Conservation (phyloP, 2,888 invertebrate genomes). For the Calephelis perditalis region DNA sequence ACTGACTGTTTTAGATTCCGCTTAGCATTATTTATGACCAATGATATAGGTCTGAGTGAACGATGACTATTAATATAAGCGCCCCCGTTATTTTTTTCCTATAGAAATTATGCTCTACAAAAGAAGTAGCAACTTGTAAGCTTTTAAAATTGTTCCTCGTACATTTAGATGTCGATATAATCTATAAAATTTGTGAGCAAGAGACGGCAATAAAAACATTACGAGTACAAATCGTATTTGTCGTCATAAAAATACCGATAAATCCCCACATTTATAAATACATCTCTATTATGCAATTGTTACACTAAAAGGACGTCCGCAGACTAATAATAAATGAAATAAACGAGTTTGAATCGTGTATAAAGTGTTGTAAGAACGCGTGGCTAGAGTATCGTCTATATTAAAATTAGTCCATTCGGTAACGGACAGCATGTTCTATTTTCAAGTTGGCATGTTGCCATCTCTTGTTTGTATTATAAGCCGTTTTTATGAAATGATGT, state of each 20-base stretch:
- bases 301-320: constrained; percentile 17
- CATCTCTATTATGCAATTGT: constrained; percentile 19
- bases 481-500: constrained; percentile 77
- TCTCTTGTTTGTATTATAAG: constrained; percentile 77
- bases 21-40: too few relatives aligned
- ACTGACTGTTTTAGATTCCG: too few relatives aligned
- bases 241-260: background rate
- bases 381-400: constrained; percentile 46
- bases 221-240: background rate
- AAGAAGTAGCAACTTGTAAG: too few relatives aligned
- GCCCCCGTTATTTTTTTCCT: too few relatives aligned
- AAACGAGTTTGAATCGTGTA: constrained; percentile 43
- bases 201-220: background rate
- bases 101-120: too few relatives aligned
- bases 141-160: background rate
- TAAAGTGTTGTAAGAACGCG: constrained; percentile 50
- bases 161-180: constrained; percentile 5
- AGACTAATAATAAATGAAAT: constrained; percentile 31
- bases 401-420: constrained; percentile 73
- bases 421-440: constrained; percentile 71
- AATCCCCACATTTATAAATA: constrained; percentile 3
- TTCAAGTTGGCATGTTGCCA: constrained; percentile 68
- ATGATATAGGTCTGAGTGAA: too few relatives aligned
- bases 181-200: constrained; percentile 2
- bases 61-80: too few relatives aligned